Evolutionary conservation across 1,140 invertebrate species (phyloP), one percentile per base, ranked within the genome.

Genomic region (Metopolophium dirhodum): DNA sequence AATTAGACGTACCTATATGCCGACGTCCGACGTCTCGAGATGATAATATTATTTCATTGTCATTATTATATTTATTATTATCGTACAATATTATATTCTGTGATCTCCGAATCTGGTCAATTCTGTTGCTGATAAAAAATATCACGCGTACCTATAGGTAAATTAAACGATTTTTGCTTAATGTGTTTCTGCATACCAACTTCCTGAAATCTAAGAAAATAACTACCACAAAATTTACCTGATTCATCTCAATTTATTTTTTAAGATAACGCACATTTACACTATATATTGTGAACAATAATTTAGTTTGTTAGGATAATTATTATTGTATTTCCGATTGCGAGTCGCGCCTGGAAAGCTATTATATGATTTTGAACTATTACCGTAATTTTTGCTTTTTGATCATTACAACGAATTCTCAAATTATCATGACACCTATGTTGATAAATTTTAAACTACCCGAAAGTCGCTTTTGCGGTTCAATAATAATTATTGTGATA

Each of bases 31-130:
- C 61, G 61, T 77, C n/a, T n/a, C 30, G 26, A 41, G 6, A 77
- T n/a, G 6, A 77, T n/a, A 77, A 77, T 77, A 77, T 77, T 77
- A 77, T 85, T 45, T 41, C 22, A 85, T 85, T 41, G 8, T 41
- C 2, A 85, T 45, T 26, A 77, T 45, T 85, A 26, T 82, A 35
- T 23, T 85, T 61, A 61, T 23, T 61, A 61, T 23, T 23, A 68
- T 91, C 30, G 37, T 45, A 68, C 37, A 91, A 49, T 82, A 49
- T 41, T 41, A 4, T 82, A 83, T 92, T 85, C 49, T 85, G 49
- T 92, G 91, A 92, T 92, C 91, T 92, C 91, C 77, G 22, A 41
- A 92, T 92, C 91, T 92, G 91, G 91, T 92, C 91, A 92, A 37
- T 85, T 83, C 45, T 54, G 77, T 85, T 49, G 91, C 35, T 92